Conservation (phyloP, 92 coral and sea anemone genomes). For the Blastomussa wellsi region DNA sequence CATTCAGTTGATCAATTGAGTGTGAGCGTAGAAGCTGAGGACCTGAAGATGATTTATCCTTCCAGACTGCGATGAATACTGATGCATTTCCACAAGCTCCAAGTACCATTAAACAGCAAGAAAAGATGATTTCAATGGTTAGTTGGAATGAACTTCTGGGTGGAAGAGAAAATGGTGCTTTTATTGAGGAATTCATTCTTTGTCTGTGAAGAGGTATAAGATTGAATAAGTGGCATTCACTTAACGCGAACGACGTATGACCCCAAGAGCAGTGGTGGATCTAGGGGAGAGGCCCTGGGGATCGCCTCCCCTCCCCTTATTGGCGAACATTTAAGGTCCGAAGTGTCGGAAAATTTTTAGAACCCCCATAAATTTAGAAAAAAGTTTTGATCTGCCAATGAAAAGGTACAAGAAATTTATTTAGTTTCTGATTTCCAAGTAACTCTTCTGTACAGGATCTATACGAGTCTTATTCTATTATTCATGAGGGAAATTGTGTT, state of each 20-base stretch:
- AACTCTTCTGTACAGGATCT: too few species aligned
- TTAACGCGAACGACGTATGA: neutral
- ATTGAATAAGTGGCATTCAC: neutral
- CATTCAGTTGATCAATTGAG: too few species aligned
- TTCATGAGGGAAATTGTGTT: neutral
- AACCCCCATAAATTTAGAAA: too few species aligned
- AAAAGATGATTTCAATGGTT: constrained; percentile 5
- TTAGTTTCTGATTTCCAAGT: too few species aligned
- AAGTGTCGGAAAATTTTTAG: too few species aligned
- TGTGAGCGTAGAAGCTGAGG: too few species aligned
- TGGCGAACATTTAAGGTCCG: too few species aligned
- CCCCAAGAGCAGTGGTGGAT: too few species aligned
- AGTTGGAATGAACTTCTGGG: constrained; percentile 1
- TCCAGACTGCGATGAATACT: constrained; percentile 36
- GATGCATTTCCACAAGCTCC: constrained; percentile 16
- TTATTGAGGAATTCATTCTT: constrained; percentile 22
- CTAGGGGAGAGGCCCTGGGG: too few species aligned
- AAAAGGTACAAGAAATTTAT: too few species aligned
- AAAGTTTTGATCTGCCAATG: too few species aligned
- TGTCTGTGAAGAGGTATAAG: neutral
- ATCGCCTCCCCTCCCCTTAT: too few species aligned
- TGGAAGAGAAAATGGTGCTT: constrained; percentile 8
- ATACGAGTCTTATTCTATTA: neutral
- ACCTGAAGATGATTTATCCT: constrained; percentile 22
- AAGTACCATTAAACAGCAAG: constrained; percentile 3